Base-by-base conservation (phyloP, 2,797 vertebrate genomes). In the Oreortyx pictus region DNA sequence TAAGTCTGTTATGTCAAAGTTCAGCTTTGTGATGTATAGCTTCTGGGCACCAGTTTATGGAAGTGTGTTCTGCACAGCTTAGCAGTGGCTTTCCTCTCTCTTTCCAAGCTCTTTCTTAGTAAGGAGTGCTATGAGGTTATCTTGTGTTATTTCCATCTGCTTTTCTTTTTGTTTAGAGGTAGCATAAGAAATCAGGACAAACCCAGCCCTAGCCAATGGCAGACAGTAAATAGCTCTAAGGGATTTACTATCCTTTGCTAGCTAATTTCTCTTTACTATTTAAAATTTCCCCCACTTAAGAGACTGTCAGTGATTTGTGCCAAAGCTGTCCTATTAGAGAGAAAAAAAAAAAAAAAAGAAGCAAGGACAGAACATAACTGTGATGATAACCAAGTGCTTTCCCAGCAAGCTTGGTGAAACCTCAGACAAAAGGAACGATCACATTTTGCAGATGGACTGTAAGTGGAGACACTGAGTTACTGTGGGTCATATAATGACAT, bases 181-280 rank as follows among this genome's bases (percentile, higher is more conserved):
- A 88, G 75, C 65, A 33, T 60, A 93, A 86, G 65, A 62, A 88
- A 91, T 85, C 52, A 68, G 70, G 71, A 67, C 67, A 84, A 91
- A 82, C 72, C 66, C 85, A 91, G 37, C 43, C 41, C 59, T 94
- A 35, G 66, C 54, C 47, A 46, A 62, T 77, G 61, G 49, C 65
- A 54, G 67, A 57, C 23, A 83, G 54, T 76, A 85, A 96, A 93
- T 68, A 90, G 82, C 56, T 47, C 19, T 35, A 79, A 94, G 52
- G 78, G 60, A 84, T 87, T 49, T 82, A 43, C 75, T 91, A 67
- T 33, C 72, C 71, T 88, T 50, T 90, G 70, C 86, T 78, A 93
- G 68, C 83, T 94, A 95, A 96, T 95, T 94, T 72, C 49, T 92
- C 70, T 79, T 81, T 94, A 72, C 44, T 50, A 64, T 79, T 92